These are phyloP conservation scores for Axis porcinus DNA, from an alignment of 2,113 vertebrate species.

Conservation along the genomic window DNA sequence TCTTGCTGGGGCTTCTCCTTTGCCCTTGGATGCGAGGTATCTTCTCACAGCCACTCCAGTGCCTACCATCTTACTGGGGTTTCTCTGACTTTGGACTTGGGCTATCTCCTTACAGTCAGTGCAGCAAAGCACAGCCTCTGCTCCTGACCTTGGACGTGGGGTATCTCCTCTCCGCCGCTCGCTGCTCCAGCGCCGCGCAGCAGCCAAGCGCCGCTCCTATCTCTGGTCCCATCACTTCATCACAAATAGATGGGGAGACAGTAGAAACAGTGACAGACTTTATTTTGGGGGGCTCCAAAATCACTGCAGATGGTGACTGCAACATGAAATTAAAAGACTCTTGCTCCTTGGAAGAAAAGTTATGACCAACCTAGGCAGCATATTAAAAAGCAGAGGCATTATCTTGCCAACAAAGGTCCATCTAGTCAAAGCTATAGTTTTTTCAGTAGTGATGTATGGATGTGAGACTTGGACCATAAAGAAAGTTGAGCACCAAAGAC, in stretches of 20 bases:
- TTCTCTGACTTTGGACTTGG: not conserved
- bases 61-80: not conserved
- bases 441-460: not conserved
- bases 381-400: not conserved
- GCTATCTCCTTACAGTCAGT: too few species aligned
- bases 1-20: too few species aligned
- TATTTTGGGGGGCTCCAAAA: not conserved
- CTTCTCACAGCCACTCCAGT: too few species aligned
- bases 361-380: not conserved
- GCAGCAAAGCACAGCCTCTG: too few species aligned
- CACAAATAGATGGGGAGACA: not conserved
- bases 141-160: not conserved
- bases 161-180: not conserved
- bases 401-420: not conserved
- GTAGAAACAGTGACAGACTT: not conserved
- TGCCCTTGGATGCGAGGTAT: too few species aligned
- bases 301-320: not conserved
- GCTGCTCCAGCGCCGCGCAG: rapidly evolving
- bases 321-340: not conserved
- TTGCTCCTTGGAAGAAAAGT: not conserved
- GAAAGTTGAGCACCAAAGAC: not conserved
- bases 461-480: not conserved
- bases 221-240: not conserved
- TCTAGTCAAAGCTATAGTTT: not conserved
- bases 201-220: rapidly evolving